Conservation (phyloP, 2,113 vertebrate genomes). For the Tringa solitaria region DNA sequence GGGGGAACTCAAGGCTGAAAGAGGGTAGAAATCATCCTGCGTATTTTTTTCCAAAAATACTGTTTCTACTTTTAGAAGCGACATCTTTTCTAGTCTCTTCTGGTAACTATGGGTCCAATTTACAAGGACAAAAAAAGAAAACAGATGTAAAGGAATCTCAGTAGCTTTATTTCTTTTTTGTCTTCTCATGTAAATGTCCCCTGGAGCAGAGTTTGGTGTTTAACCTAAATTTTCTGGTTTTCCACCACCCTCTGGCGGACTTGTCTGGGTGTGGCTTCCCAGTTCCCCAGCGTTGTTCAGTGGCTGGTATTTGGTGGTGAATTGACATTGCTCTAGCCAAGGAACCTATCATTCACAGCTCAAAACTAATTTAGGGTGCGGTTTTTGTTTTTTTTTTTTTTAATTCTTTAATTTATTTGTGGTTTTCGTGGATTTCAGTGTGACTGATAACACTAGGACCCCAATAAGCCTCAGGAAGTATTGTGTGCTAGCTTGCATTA, state of each 20-base stretch:
- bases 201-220: not conserved
- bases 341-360: not conserved
- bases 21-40: not conserved
- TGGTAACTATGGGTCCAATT: not conserved
- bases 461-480: not conserved
- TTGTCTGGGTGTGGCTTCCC: not conserved
- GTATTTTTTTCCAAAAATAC: constrained; percentile 41
- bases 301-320: not conserved
- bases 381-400: not conserved
- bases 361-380: not conserved
- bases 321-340: not conserved
- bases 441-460: not conserved
- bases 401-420: not conserved
- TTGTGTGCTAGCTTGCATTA: not conserved
- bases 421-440: not conserved
- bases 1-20: not conserved
- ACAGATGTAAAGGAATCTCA: not conserved
- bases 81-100: not conserved
- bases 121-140: not conserved
- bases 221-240: constrained; percentile 2
- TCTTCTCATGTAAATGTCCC: not conserved
- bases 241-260: constrained; percentile 10
- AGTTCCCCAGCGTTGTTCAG: not conserved
- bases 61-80: not conserved
- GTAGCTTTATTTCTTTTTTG: not conserved